A percentile compares a stretch with the other conserved stretches of the same genome.
phyloP scores from a whole-genome alignment of 2,113 vertebrate species.

The Paraplagusia blochii region DNA sequence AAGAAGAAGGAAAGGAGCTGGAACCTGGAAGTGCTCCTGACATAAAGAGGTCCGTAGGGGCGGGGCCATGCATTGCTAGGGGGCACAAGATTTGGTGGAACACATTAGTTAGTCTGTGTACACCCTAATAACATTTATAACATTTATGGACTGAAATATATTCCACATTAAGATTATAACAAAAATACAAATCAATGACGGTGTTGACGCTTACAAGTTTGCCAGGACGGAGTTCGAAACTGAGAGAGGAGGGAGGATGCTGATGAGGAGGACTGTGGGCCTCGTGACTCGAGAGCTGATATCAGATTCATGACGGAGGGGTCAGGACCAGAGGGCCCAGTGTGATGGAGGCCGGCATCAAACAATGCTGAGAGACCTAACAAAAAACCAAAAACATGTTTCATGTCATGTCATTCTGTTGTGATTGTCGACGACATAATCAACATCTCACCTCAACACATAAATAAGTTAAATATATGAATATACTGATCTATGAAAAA shows the following conservation, averaged over 20 bases:
- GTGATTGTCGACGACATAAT: no score
- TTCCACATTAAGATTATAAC: neutral
- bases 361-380: conserved; percentile 87
- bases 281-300: conserved; percentile 88
- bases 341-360: conserved; percentile 85
- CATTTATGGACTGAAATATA: no score
- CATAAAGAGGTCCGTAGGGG: conserved; percentile 89
- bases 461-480: conserved; percentile 14
- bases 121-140: neutral
- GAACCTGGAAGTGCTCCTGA: conserved; percentile 85
- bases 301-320: conserved; percentile 92
- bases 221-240: conserved; percentile 90
- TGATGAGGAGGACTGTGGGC: conserved; percentile 84
- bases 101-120: conserved; percentile 18
- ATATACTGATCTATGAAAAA: no score
- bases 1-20: conserved; percentile 85
- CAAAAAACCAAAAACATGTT: conserved; percentile 23
- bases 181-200: neutral
- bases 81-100: conserved; percentile 42
- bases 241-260: conserved; percentile 90
- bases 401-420: no score
- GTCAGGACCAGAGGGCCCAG: conserved; percentile 82
- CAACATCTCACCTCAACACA: no score
- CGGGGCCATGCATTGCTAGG: conserved; percentile 88
- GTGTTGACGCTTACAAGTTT: conserved; percentile 77